Evolutionary conservation across 2,797 vertebrate species (phyloP).

Genomic region (Sciurus vulgaris): DNA sequence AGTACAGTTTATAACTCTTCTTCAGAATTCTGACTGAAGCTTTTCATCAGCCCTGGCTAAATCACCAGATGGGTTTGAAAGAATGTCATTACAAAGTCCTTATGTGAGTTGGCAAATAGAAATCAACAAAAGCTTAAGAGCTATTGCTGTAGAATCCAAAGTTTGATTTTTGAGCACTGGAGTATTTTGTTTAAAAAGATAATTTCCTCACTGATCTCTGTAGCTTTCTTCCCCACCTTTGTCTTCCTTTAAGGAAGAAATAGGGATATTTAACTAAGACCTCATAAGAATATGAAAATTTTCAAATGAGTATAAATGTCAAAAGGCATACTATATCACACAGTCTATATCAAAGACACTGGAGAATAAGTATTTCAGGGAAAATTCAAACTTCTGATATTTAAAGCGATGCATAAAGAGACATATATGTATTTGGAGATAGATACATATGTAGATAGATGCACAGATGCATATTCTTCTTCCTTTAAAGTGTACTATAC

Average conservation of each 20-base stretch:
- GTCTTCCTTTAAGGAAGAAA: neutral
- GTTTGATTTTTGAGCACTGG: neutral
- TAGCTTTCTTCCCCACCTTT: neutral
- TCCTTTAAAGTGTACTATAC: neutral
- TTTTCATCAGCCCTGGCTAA: constrained; percentile 77
- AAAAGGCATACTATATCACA: neutral
- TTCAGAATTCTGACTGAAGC: constrained; percentile 71
- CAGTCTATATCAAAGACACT: neutral
- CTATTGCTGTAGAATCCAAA: neutral
- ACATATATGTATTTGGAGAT: neutral
- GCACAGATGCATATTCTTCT: neutral
- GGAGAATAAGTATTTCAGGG: neutral
- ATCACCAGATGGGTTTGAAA: constrained; percentile 72
- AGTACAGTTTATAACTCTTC: constrained; percentile 66
- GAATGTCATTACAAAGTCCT: constrained; percentile 70
- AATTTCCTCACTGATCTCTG: neutral
- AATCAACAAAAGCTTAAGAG: constrained; percentile 68
- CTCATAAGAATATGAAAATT: neutral
- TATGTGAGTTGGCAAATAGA: constrained; percentile 68
- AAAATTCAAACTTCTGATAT: neutral
- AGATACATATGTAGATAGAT: too few relatives aligned
- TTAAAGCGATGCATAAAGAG: neutral
- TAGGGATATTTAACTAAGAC: neutral
- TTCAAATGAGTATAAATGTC: neutral
- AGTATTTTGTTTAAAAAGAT: constrained; percentile 61